Base-by-base conservation (phyloP, 1,140 invertebrate species). In the Eufriesea mexicana region DNA sequence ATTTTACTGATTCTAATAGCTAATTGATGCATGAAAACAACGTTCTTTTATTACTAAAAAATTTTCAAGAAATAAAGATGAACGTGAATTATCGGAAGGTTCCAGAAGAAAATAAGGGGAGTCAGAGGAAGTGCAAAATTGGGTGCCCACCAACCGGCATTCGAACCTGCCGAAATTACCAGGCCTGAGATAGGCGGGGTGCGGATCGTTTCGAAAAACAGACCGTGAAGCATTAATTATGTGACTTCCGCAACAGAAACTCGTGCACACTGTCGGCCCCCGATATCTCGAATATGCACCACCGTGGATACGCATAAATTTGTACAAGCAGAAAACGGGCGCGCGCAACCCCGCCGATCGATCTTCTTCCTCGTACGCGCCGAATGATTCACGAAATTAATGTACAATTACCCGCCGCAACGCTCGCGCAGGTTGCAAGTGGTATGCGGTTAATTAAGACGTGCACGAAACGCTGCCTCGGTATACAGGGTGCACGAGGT, bases 141-240 rank as follows among this genome's bases (percentile, higher is more conserved):
- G 35, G 35, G 35, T 35, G 35, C 1, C 35, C 35, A 35, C 35
- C 35, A 35, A 57, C 28, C 8, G 47, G 54, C 20, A 9, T 51
- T 25, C 28, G 35, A 55, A 82, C 73, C 74, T 57, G 80, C 66
- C 77, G 81, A 79, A 87, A 84, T 85, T 57, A 84, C 51, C 25
- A 74, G 55, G 85, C 25, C 5, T 35, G 28, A 49, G 42, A 51
- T 42, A 68, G 72, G 61, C 55, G 61, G 67, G 35, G 72, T 59
- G 73, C 35, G 54, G 73, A 62, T 45, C 61, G 61, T 64, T 75
- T 66, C 61, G 51, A 70, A 71, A 84, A 74, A 87, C 75, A 71
- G 59, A 45, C 57, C 62, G 64, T 64, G 62, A 84, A 81, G 66
- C 84, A 88, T 88, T 90, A 90, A 90, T 90, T 90, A 89, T 66